Evolutionary conservation across 1,140 invertebrate species (phyloP).

Genomic region (Charaxes varanes): DNA sequence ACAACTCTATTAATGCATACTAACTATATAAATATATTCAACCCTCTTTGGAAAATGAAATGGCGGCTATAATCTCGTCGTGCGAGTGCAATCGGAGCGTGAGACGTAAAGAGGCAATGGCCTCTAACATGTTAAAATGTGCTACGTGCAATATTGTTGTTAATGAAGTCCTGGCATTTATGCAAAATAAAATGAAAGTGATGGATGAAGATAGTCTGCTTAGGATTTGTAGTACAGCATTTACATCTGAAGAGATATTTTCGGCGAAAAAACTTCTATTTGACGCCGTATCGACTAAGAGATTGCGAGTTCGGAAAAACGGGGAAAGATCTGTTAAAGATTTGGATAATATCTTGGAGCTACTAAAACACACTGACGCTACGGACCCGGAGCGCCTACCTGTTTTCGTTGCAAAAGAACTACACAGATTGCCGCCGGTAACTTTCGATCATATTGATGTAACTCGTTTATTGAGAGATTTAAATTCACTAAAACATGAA

Average conservation of each 20-base stretch:
- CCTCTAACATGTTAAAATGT: constrained; percentile 11
- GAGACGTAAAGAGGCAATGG: too few species aligned
- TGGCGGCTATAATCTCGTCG: too few species aligned
- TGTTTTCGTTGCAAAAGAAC: neutral
- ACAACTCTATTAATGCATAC: too few species aligned
- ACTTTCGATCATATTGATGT: constrained; percentile 1
- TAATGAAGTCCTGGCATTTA: constrained; percentile 2
- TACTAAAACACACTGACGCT: constrained; percentile 5
- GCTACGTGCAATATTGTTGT: constrained; percentile 10
- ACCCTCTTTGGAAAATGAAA: too few species aligned
- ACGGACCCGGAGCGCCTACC: neutral
- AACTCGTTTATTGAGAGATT: neutral
- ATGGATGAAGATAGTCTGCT: constrained; percentile 9
- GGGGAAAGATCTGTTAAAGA: constrained; percentile 5
- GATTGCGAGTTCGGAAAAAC: constrained; percentile 4
- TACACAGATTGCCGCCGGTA: neutral
- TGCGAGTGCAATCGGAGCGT: too few species aligned
- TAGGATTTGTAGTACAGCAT: constrained; percentile 8
- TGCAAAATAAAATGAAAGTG: constrained; percentile 5
- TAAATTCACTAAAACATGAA: neutral
- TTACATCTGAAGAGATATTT: constrained; percentile 6
- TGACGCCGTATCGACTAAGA: constrained; percentile 1
- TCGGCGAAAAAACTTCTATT: constrained; percentile 8
- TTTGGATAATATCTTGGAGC: constrained; percentile 5
- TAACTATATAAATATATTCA: too few species aligned